phyloP scores from a whole-genome alignment of 2,113 vertebrate genomes.

The Eptesicus fuscus region DNA sequence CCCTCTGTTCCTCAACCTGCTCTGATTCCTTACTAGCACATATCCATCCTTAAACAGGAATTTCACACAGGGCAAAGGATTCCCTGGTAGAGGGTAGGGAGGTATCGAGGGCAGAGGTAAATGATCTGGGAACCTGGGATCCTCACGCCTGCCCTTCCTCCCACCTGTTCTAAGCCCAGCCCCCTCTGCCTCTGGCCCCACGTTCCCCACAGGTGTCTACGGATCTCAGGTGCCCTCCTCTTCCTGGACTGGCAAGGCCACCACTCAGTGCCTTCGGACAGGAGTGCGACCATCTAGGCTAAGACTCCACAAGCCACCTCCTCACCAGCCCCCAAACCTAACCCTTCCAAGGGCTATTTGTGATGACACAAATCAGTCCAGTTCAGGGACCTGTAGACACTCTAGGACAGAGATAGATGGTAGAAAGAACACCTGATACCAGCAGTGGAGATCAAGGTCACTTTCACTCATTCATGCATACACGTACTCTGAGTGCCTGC shows the following conservation, averaged over 20 bases:
- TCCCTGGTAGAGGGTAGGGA: not conserved
- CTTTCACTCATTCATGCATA: not conserved
- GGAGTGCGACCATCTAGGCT: not conserved
- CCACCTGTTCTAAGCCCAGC: not conserved
- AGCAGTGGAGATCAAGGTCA: not conserved
- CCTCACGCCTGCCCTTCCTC: not conserved
- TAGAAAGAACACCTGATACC: not conserved
- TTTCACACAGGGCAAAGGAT: not conserved
- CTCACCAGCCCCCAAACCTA: not conserved
- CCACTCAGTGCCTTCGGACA: not conserved
- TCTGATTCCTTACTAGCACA: not conserved
- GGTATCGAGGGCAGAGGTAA: not conserved
- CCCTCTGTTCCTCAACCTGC: not conserved
- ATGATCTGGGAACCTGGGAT: too few species aligned
- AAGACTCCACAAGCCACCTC: not conserved
- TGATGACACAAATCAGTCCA: not conserved
- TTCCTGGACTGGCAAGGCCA: not conserved
- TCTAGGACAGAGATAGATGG: fast-evolving
- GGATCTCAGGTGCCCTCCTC: not conserved
- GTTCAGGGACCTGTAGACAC: not conserved
- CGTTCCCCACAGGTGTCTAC: not conserved
- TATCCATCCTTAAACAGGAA: not conserved
- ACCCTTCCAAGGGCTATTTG: too few species aligned
- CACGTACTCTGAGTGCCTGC: not conserved
- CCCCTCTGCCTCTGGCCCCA: not conserved